Conservation (phyloP, 2,113 vertebrate genomes). For the Mus pahari region DNA sequence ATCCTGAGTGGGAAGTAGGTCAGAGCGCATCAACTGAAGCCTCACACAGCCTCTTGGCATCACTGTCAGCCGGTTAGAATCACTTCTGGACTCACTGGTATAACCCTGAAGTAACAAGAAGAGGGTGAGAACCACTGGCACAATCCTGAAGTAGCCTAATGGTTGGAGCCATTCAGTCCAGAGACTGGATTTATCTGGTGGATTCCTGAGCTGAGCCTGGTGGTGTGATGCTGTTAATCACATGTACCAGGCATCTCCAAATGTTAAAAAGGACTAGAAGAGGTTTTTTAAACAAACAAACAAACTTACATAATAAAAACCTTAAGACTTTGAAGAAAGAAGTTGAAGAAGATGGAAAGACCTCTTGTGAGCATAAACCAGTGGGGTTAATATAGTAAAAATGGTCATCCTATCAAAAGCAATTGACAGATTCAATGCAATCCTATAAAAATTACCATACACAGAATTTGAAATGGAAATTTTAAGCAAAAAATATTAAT, state of each 20-base stretch:
- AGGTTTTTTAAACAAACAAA: constrained; percentile 85
- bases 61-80: not conserved
- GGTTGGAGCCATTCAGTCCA: constrained; percentile 48
- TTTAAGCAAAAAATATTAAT: not conserved
- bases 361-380: not conserved
- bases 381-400: not conserved
- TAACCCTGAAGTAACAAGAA: not conserved
- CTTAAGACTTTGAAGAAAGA: not conserved
- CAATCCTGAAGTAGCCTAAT: not conserved
- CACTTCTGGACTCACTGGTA: not conserved
- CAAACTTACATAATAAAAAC: not conserved
- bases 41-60: accelerated
- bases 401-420: not conserved
- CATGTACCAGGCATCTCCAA: constrained; percentile 84
- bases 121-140: too few relatives aligned
- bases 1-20: not conserved
- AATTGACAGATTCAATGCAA: not conserved
- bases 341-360: not conserved
- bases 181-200: constrained; percentile 66
- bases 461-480: not conserved
- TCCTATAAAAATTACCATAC: not conserved
- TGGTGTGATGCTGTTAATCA: constrained; percentile 84
- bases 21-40: not conserved
- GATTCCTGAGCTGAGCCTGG: constrained; percentile 75
- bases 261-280: constrained; percentile 87